phyloP scores from a whole-genome alignment of 2,888 invertebrate species.

The Apotomis capreana region DNA sequence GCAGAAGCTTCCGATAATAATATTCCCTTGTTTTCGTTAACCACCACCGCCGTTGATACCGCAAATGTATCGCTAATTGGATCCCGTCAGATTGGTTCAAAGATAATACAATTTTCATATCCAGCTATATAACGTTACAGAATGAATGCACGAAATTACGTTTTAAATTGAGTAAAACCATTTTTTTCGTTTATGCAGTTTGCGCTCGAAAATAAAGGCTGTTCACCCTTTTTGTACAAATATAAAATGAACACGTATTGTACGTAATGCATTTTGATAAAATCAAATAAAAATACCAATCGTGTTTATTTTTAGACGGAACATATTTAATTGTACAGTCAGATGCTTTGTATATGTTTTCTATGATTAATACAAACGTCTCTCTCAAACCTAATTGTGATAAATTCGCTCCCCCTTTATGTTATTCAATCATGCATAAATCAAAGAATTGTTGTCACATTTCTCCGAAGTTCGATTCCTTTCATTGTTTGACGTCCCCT shows the following conservation, averaged over 20 bases:
- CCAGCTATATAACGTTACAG: slow-evolving; percentile 23
- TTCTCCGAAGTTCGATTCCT: slow-evolving; percentile 48
- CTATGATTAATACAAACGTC: neutral
- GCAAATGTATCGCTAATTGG: slow-evolving; percentile 68
- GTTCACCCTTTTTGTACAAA: neutral
- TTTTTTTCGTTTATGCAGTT: neutral
- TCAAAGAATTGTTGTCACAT: slow-evolving; percentile 44
- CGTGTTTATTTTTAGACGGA: no score
- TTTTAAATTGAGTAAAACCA: neutral
- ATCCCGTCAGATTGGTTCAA: slow-evolving; percentile 55
- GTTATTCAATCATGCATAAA: slow-evolving; percentile 41
- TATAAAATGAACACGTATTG: neutral
- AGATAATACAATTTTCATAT: slow-evolving; percentile 52
- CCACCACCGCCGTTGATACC: slow-evolving; percentile 58
- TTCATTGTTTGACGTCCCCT: slow-evolving; percentile 62
- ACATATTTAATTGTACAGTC: no score
- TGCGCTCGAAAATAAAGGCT: no score
- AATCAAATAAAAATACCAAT: no score
- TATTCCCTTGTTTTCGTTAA: slow-evolving; percentile 72
- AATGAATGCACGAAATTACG: neutral
- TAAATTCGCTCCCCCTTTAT: slow-evolving; percentile 36
- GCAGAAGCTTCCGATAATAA: slow-evolving; percentile 66
- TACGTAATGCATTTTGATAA: no score
- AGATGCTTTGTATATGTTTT: neutral
- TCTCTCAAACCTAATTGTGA: slow-evolving; percentile 30